Evolutionary conservation across 2,113 vertebrate species (phyloP), one percentile per base, ranked within the genome.

Genomic region (Zosterops pallidus): DNA sequence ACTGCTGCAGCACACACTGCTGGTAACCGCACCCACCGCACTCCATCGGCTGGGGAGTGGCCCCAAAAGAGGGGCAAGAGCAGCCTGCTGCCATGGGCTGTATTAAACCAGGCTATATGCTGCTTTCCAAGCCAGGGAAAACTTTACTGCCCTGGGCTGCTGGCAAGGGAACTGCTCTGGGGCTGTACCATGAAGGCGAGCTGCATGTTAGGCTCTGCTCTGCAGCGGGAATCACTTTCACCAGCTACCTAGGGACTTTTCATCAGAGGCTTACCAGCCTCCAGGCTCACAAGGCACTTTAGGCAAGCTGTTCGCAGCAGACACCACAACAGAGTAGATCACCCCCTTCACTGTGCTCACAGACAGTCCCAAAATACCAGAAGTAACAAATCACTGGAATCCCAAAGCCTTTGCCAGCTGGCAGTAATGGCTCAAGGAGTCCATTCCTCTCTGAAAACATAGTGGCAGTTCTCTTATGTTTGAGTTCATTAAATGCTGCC

Each of bases 121-220:
- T 74, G 57, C 57, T 76, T 62, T 71, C 81, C 20, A 31, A 56
- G 57, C 23, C 56, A 75, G 5, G 37, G 64, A 35, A 50, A 72
- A 24, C 25, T 25, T 68, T 8, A 23, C 35, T 81, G 82, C 16
- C 59, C 11, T 4, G 14, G 47, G 12, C 57, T 23, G 70, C 74
- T 52, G 35, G 29, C 44, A 41, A 41, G 35, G 72, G 50, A 56
- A 10, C 17, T 23, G 46, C 65, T 65, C 50, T n/a, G 21, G 65
- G 41, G 64, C 64, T 49, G 68, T 1, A 10, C 0, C n/a, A n/a
- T 2, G n/a, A 13, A 9, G 31, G n/a, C 0, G 1, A 74, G n/a
- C 60, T 70, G 50, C 65, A 44, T 0, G 3, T 33, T 8, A 11
- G 31, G 18, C 42, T 67, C 67, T 37, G 63, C 57, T 62, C 64